These are phyloP conservation scores for Rhinoptilus africanus DNA, from an alignment of 2,113 vertebrate species.

Conservation along the genomic window DNA sequence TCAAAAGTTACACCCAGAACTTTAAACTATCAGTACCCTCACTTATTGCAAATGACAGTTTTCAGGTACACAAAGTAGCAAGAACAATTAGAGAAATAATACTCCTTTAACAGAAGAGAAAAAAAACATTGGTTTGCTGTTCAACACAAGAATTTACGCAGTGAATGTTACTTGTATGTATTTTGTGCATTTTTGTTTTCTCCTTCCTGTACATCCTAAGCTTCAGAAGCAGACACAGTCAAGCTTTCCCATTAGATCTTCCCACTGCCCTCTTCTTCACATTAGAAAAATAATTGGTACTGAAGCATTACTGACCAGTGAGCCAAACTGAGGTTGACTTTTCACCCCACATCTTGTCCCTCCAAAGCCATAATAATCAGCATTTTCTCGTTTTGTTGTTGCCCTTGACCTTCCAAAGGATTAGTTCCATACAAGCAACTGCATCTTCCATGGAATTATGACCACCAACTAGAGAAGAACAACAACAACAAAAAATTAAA, in stretches of 20 bases:
- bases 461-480: constrained; percentile 53
- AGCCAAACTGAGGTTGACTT: neutral
- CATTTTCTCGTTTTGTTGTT: constrained; percentile 75
- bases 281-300: neutral
- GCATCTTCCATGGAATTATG: constrained; percentile 79
- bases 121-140: neutral
- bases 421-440: constrained; percentile 80
- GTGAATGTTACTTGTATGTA: neutral
- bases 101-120: neutral
- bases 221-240: neutral
- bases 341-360: neutral
- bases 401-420: constrained; percentile 80
- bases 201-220: neutral
- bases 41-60: neutral
- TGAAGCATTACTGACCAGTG: neutral
- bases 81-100: neutral
- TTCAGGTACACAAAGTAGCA: neutral
- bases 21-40: neutral
- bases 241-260: neutral
- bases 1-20: neutral
- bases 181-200: neutral
- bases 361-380: neutral
- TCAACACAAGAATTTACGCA: neutral
- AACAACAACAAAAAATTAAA: neutral
- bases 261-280: neutral